Conservation (phyloP, 2,113 vertebrate genomes). For the Myiagra hebetior region DNA sequence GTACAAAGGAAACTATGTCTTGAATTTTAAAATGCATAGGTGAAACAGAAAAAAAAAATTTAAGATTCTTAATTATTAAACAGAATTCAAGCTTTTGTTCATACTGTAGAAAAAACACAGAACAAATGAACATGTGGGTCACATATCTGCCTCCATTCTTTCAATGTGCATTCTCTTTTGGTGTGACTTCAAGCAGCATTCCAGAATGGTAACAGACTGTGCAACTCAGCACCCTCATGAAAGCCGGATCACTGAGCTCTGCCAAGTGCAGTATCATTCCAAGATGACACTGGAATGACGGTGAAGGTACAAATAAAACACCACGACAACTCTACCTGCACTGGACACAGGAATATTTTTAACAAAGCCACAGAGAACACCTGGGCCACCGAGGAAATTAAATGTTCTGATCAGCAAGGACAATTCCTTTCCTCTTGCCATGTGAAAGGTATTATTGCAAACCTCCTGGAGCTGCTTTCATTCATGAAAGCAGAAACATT, state of each 20-base stretch:
- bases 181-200: neutral
- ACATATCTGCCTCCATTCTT: neutral
- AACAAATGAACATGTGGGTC: neutral
- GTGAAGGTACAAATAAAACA: neutral
- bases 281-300: fast-evolving
- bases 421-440: neutral
- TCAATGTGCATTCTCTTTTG: neutral
- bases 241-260: neutral
- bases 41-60: neutral
- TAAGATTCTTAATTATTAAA: neutral
- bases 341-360: neutral
- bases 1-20: neutral
- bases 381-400: neutral
- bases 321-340: neutral
- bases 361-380: neutral
- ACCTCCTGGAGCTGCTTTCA: neutral
- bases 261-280: neutral
- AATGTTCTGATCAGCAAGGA: neutral
- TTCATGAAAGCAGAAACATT: neutral
- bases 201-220: neutral
- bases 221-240: neutral
- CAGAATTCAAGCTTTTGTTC: neutral
- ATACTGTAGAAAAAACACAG: neutral
- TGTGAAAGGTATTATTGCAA: neutral
- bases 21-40: neutral